A percentile compares a stretch with the other conserved stretches of the same genome.
Evolutionary conservation across 2,113 vertebrate species (phyloP).

Genomic region (Carollia perspicillata): DNA sequence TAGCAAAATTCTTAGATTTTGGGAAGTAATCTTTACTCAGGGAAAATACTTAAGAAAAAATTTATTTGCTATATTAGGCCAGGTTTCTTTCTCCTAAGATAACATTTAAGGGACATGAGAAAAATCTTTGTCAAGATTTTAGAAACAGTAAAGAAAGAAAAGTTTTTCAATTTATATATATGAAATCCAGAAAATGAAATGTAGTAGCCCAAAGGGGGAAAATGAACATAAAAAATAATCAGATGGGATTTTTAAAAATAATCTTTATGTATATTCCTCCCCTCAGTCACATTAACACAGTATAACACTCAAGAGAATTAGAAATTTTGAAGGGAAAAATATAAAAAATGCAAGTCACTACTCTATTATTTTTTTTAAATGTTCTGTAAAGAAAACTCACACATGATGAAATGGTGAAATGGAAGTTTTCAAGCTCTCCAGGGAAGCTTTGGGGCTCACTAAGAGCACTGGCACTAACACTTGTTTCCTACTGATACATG

Average conservation of each 20-base stretch:
- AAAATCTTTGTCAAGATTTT: neutral
- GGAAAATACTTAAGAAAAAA: neutral
- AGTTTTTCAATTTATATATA: neutral
- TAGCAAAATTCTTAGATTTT: neutral
- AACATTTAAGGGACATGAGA: neutral
- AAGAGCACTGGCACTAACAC: neutral
- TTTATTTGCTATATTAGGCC: neutral
- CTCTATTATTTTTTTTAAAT: neutral
- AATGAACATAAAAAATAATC: neutral
- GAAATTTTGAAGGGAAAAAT: neutral
- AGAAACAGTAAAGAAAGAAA: neutral
- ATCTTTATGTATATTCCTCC: neutral
- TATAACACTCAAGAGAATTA: neutral
- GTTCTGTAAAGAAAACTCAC: neutral
- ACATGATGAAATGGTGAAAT: neutral
- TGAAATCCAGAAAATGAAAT: neutral
- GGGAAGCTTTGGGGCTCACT: neutral
- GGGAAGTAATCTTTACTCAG: neutral
- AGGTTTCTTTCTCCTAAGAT: neutral
- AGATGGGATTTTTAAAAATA: neutral
- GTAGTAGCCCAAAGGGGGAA: neutral
- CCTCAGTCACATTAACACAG: neutral
- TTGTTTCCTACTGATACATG: neutral
- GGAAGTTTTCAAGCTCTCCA: neutral
- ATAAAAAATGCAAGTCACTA: neutral